A percentile compares a stretch with the other conserved stretches of the same genome.
These are phyloP conservation scores for Desmodus rotundus DNA, from an alignment of 2,113 vertebrate genomes.

Conservation along the genomic window DNA sequence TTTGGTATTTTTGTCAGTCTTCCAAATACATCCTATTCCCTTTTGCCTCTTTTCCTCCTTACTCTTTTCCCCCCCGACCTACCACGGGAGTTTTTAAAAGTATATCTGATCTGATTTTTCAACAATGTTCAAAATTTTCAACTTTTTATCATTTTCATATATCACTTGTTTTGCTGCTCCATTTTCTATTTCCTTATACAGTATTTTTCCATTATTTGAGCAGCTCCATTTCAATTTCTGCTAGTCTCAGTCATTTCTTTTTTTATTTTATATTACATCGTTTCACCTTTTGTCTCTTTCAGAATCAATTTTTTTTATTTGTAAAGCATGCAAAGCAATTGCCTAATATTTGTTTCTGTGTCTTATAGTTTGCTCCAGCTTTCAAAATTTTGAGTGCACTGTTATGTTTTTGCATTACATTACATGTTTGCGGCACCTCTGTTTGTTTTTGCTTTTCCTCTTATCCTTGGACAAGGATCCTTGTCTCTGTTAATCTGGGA, in stretches of 20 bases:
- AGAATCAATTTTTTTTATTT: neutral
- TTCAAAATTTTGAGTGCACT: neutral
- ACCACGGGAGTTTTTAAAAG: neutral
- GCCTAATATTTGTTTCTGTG: neutral
- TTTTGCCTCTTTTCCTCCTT: neutral
- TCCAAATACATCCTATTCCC: neutral
- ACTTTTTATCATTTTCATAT: neutral
- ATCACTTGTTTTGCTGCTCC: neutral
- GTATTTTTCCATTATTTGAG: neutral
- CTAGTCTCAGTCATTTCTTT: neutral
- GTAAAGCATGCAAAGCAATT: neutral
- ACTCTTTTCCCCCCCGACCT: neutral
- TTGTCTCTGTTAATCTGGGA: neutral
- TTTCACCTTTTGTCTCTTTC: neutral
- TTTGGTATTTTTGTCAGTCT: neutral
- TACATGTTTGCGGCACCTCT: neutral
- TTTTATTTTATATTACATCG: neutral
- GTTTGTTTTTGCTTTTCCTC: neutral
- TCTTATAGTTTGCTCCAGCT: neutral
- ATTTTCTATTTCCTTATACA: neutral
- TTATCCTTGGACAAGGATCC: neutral
- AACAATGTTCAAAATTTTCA: neutral
- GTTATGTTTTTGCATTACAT: neutral
- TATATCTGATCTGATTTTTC: neutral
- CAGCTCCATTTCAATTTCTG: neutral